These are phyloP conservation scores for Aporophyla lueneburgensis DNA, from an alignment of 2,888 invertebrate species.

Conservation along the genomic window DNA sequence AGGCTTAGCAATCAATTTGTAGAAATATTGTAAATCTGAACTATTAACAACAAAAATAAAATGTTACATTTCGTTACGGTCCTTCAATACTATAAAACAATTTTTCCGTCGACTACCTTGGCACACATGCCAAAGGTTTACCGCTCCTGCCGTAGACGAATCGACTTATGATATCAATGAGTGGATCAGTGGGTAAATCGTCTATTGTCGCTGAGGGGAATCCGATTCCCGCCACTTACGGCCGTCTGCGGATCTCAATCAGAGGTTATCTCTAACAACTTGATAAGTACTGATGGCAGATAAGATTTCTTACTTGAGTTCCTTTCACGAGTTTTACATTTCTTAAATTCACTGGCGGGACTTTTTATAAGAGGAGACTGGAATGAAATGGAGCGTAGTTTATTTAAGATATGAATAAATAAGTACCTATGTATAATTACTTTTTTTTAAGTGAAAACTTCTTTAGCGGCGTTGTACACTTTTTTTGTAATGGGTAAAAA, in stretches of 20 bases:
- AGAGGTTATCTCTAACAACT: conserved; percentile 67
- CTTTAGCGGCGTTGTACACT: no score
- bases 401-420: background rate
- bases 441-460: no score
- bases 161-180: conserved; percentile 66
- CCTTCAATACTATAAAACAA: background rate
- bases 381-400: background rate
- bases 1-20: background rate
- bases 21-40: background rate
- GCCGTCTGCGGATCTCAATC: conserved; percentile 63
- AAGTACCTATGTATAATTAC: no score
- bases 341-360: background rate
- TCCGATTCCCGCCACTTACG: conserved; percentile 68
- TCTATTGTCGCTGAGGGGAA: conserved; percentile 63
- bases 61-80: background rate
- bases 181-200: conserved; percentile 64
- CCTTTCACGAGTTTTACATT: conserved; percentile 37
- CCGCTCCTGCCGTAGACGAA: conserved; percentile 43
- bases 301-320: conserved; percentile 36
- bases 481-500: no score
- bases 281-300: conserved; percentile 64
- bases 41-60: background rate
- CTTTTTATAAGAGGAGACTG: conserved; percentile 2
- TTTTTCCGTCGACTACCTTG: background rate
- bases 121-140: conserved; percentile 18